Base-by-base conservation (phyloP, 2,888 invertebrate genomes). In the Fabriciana adippe region DNA sequence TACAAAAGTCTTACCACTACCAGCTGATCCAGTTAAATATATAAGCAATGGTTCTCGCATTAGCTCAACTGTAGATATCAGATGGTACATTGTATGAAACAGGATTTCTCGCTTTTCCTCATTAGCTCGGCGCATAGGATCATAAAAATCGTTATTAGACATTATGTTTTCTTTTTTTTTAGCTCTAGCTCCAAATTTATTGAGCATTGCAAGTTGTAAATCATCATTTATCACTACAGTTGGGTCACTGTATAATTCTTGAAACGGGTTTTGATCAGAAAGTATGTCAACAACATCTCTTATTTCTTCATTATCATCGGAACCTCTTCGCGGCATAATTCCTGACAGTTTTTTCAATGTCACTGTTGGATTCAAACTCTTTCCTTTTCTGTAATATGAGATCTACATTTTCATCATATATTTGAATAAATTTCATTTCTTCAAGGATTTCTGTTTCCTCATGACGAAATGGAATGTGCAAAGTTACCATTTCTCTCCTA, bases 361-460 rank as follows among this genome's bases (percentile, higher is more conserved):
- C 79, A 26, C 80, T 51, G 71, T 83, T 79, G 1, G 75, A 75
- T 74, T 82, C 80, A 68, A 82, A 84, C 61, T 81, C 79, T 78
- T 73, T 72, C 55, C 73, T 65, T 13, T 62, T 47, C 67, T 76
- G 35, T 67, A 82, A 53, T 51, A 86, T 84, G 4, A 73, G 3
- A 15, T 74, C 56, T 69, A 75, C 70, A 69, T 82, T 78, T 15
- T 80, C 78, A 35, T 83, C 75, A 59, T 77, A 80, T 41, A 81
- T 69, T 67, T 47, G 6, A 72, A 66, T 26, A 57, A 69, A 72
- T 66, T 68, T 66, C 57, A 62, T 67, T n/a, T 70, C 63, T 21
- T 51, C 66, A 6, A 74, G 53, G 55, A 72, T 69, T 31, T 72
- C 70, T 1, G 26, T 31, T 2, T 67, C 67, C 64, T 74, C 69